phyloP scores from a whole-genome alignment of 1,140 invertebrate genomes.

The Amyelois transitella region DNA sequence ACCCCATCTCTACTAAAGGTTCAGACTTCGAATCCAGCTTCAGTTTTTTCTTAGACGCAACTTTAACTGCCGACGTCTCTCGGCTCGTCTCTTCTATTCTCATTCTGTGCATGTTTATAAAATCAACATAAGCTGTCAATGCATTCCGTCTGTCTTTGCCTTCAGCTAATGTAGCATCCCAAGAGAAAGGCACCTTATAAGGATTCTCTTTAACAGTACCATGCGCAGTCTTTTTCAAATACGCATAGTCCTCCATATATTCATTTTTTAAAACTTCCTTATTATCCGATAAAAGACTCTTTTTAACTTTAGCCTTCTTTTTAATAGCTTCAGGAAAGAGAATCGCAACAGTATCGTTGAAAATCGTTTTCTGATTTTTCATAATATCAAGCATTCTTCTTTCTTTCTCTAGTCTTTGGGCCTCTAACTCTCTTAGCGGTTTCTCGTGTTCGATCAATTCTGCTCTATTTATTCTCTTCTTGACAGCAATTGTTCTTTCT shows the following conservation, averaged over 20 bases:
- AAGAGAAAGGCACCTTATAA: slow-evolving; percentile 50
- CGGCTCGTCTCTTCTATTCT: slow-evolving; percentile 36
- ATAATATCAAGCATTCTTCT: slow-evolving; percentile 68
- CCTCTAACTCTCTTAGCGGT: slow-evolving; percentile 64
- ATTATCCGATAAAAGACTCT: slow-evolving; percentile 41
- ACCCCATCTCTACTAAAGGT: no score
- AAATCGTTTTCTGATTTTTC: slow-evolving; percentile 67
- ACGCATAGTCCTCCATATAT: slow-evolving; percentile 52
- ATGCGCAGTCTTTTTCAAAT: slow-evolving; percentile 32
- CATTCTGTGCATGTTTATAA: slow-evolving; percentile 48
- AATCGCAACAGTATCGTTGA: slow-evolving; percentile 70
- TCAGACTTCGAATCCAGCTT: not conserved
- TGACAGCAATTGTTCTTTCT: slow-evolving; percentile 67
- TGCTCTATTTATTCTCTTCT: slow-evolving; percentile 64
- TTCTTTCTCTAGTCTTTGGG: slow-evolving; percentile 59
- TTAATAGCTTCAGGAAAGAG: slow-evolving; percentile 68
- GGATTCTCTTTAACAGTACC: slow-evolving; percentile 50
- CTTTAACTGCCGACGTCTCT: not conserved
- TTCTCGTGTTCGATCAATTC: slow-evolving; percentile 66
- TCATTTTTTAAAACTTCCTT: slow-evolving; percentile 36
- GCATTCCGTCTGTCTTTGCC: slow-evolving; percentile 57
- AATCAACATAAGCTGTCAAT: slow-evolving; percentile 47
- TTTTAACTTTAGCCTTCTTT: slow-evolving; percentile 44
- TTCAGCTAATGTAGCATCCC: slow-evolving; percentile 56
- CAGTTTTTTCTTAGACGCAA: not conserved